phyloP scores from a whole-genome alignment of 2,113 vertebrate species.

The Muscicapa adusta region DNA sequence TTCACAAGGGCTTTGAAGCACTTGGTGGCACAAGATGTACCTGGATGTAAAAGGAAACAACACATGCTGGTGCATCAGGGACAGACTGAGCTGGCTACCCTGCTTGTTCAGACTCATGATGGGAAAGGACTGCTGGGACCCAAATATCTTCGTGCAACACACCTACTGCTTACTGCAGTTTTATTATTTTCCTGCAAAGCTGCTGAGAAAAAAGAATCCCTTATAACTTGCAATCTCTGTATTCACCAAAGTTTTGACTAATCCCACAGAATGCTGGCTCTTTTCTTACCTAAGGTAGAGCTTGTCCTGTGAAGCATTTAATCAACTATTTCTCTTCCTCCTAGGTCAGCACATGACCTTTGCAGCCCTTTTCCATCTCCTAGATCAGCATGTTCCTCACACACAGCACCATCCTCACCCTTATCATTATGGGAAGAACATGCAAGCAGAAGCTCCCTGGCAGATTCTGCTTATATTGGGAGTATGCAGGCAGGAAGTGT shows the following conservation, averaged over 20 bases:
- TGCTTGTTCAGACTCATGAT: background rate
- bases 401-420: background rate
- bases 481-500: background rate
- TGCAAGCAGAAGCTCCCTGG: background rate
- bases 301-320: background rate
- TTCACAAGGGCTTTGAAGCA: background rate
- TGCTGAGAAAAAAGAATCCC: background rate
- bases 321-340: background rate
- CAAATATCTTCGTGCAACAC: background rate
- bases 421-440: background rate
- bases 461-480: background rate
- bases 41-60: background rate
- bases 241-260: background rate
- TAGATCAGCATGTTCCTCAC: background rate
- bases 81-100: background rate
- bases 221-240: background rate
- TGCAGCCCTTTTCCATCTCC: background rate
- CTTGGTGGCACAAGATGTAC: background rate
- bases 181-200: background rate
- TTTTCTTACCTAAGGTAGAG: background rate
- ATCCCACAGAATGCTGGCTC: rapidly evolving
- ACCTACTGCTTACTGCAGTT: background rate
- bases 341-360: background rate
- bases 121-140: background rate
- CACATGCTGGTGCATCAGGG: rapidly evolving